Percentiles rank a stretch among this genome's conserved stretches.
Evolutionary conservation across 2,888 invertebrate species (phyloP).

Genomic region (Aricia artaxerxes): DNA sequence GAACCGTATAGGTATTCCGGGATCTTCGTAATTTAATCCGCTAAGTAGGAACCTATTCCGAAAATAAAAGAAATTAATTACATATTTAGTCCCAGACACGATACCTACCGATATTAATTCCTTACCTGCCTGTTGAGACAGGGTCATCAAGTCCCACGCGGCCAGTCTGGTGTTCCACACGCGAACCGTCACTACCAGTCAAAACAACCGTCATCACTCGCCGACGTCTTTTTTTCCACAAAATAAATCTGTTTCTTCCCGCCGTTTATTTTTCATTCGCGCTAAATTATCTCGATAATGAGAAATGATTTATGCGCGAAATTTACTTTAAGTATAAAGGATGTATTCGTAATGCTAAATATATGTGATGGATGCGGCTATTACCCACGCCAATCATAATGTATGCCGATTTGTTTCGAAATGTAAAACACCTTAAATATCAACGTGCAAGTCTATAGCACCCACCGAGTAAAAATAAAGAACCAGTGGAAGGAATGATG

Average conservation of each 20-base stretch:
- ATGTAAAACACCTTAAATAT: background rate
- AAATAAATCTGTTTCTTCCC: constrained; percentile 47
- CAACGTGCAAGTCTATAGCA: background rate
- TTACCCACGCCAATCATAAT: constrained; percentile 14
- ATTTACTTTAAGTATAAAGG: constrained; percentile 28
- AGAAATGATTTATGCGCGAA: constrained; percentile 53
- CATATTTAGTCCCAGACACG: background rate
- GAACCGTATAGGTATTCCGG: background rate
- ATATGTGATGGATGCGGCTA: constrained; percentile 24
- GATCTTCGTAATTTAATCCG: background rate
- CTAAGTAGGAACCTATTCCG: background rate
- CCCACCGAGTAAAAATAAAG: background rate
- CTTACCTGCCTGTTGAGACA: background rate
- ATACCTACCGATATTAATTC: constrained; percentile 10
- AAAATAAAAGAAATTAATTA: background rate
- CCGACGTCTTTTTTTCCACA: constrained; percentile 48
- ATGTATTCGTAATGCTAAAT: constrained; percentile 28
- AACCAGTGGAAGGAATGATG: background rate
- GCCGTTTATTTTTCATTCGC: constrained; percentile 53
- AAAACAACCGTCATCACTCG: constrained; percentile 76
- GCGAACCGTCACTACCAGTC: constrained; percentile 71
- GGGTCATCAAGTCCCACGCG: constrained; percentile 10
- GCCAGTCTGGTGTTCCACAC: constrained; percentile 47
- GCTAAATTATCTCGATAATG: constrained; percentile 60
- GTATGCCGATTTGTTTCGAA: background rate